These are phyloP conservation scores for Typhlichthys eigenmanni DNA, from an alignment of 2,797 vertebrate species.

Conservation along the genomic window DNA sequence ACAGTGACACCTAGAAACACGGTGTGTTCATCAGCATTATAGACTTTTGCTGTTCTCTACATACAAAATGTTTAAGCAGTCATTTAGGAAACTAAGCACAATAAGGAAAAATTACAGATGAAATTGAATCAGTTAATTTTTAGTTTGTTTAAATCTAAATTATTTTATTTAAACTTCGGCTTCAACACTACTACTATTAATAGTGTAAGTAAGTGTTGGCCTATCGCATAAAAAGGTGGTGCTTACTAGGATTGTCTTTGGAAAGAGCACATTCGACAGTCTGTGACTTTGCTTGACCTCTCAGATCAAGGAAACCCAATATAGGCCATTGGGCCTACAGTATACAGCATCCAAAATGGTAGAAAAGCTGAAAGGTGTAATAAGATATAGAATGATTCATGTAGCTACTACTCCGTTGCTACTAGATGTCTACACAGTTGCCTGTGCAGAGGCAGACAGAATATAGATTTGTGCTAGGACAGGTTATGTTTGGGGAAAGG, in stretches of 20 bases:
- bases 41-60: neutral
- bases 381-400: slow-evolving; percentile 9
- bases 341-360: slow-evolving; percentile 20
- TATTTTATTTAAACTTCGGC: no score
- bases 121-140: no score
- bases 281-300: neutral
- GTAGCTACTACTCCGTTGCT: neutral
- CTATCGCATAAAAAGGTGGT: no score
- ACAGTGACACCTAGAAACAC: neutral
- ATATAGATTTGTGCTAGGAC: slow-evolving; percentile 3
- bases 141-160: no score
- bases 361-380: slow-evolving; percentile 20
- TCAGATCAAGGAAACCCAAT: slow-evolving; percentile 7
- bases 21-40: neutral
- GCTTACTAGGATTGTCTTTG: no score
- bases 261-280: no score
- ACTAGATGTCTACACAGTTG: slow-evolving; percentile 13
- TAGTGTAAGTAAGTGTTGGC: no score
- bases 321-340: neutral
- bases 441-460: slow-evolving; percentile 1
- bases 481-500: slow-evolving; percentile 47
- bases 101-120: no score
- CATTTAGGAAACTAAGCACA: no score
- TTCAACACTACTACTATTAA: no score
- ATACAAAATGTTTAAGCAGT: neutral